phyloP scores from a whole-genome alignment of 2,113 vertebrate genomes.

The Clupea harengus region DNA sequence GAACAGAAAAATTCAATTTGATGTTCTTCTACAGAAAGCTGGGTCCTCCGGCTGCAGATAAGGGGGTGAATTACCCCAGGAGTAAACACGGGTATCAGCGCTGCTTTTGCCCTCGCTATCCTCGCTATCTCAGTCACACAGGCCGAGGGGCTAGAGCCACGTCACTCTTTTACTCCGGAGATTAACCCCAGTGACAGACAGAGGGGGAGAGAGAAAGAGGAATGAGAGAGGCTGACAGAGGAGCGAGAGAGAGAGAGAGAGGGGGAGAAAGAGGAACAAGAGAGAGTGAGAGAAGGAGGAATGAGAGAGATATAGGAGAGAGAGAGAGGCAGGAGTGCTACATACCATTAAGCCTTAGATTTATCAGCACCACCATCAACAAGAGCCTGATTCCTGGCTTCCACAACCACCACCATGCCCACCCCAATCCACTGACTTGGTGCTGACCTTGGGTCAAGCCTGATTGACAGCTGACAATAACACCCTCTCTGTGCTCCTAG shows the following conservation, averaged over 20 bases:
- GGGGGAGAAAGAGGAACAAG: neutral
- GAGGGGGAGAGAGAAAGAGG: neutral
- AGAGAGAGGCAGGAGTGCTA: neutral
- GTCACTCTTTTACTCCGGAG: slow-evolving; percentile 3
- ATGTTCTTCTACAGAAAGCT: slow-evolving; percentile 23
- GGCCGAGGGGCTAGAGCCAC: neutral
- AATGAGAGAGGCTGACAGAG: neutral
- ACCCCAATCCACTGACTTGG: neutral
- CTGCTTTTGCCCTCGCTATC: neutral
- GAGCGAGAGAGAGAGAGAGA: neutral
- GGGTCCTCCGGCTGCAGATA: neutral
- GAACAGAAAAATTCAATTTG: slow-evolving; percentile 37
- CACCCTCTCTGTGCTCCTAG: neutral
- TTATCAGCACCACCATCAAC: neutral
- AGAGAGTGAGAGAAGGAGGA: neutral
- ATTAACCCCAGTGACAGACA: neutral
- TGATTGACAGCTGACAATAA: neutral
- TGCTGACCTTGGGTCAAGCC: neutral
- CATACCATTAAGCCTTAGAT: neutral
- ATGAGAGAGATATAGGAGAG: neutral
- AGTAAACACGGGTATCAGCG: neutral
- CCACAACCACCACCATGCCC: neutral
- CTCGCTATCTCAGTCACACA: neutral
- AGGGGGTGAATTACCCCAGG: slow-evolving; percentile 7
- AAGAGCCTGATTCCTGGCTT: neutral